Conservation (phyloP, 2,888 invertebrate species). For the Dastarcus helophoroides region DNA sequence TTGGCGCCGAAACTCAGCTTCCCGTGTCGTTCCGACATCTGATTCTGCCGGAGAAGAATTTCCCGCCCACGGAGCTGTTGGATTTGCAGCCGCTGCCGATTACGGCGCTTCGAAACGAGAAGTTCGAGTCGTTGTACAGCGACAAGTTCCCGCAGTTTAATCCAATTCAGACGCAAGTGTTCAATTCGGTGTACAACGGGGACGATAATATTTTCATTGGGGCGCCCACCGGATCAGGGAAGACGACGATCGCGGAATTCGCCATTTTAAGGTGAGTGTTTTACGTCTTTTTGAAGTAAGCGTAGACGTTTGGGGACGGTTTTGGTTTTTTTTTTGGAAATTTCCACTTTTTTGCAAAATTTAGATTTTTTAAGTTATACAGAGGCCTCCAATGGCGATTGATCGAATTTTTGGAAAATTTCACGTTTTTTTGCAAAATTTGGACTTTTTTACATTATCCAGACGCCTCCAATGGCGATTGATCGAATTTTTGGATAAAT, state of each 20-base stretch:
- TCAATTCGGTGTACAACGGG: slow-evolving; percentile 95
- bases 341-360: too few relatives aligned
- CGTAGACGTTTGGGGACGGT: too few relatives aligned
- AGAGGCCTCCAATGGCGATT: too few relatives aligned
- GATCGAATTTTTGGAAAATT: too few relatives aligned
- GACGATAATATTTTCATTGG: slow-evolving; percentile 97
- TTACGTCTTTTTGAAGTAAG: too few relatives aligned
- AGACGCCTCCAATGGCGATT: too few relatives aligned
- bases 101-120: slow-evolving; percentile 78
- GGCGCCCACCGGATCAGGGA: slow-evolving; percentile 84
- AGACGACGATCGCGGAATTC: slow-evolving; percentile 93
- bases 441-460: too few relatives aligned
- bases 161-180: slow-evolving; percentile 98
- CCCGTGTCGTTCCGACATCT: slow-evolving; percentile 97
- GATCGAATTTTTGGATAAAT: too few relatives aligned
- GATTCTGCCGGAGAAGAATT: slow-evolving; percentile 94
- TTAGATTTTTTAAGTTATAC: too few relatives aligned
- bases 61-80: slow-evolving; percentile 92
- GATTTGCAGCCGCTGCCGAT: slow-evolving; percentile 94
- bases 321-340: too few relatives aligned
- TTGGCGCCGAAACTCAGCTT: slow-evolving; percentile 88
- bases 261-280: slow-evolving; percentile 72
- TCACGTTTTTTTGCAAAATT: too few relatives aligned
- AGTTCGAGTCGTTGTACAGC: slow-evolving; percentile 75
- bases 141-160: slow-evolving; percentile 90